Conservation (phyloP, 2,113 vertebrate genomes). For the Polyodon spathula region DNA sequence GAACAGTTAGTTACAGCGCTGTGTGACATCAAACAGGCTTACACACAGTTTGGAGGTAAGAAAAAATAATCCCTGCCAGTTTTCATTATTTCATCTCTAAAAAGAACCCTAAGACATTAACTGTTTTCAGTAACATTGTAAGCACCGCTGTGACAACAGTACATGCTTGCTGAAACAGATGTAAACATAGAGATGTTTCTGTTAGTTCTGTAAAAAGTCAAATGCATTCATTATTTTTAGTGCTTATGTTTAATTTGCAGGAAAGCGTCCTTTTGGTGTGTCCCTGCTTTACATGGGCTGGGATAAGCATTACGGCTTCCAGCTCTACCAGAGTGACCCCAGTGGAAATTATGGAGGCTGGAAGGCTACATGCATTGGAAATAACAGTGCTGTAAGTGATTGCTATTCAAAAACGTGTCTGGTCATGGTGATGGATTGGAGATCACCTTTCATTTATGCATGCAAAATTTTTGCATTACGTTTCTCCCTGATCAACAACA, state of each 20-base stretch:
- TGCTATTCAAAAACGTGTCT: no score
- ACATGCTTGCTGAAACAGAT: no score
- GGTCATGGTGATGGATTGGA: no score
- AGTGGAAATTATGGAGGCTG: conserved; percentile 97
- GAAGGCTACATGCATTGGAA: conserved; percentile 97
- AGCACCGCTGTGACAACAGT: background rate
- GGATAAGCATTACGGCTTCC: conserved; percentile 98
- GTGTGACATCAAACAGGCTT: conserved; percentile 96
- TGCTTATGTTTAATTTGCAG: conserved; percentile 43
- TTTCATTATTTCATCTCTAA: background rate
- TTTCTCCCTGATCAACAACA: no score
- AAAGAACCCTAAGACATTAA: background rate
- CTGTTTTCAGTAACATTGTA: conserved; percentile 30
- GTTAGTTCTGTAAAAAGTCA: background rate
- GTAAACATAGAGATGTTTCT: no score
- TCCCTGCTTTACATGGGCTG: conserved; percentile 96
- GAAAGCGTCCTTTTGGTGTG: conserved; percentile 93
- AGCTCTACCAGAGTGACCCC: conserved; percentile 95
- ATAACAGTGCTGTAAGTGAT: conserved; percentile 90
- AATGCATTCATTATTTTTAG: conserved; percentile 22
- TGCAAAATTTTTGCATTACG: no score
- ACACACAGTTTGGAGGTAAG: conserved; percentile 95
- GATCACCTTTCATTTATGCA: no score
- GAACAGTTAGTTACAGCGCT: conserved; percentile 91
- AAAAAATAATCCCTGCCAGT: conserved; percentile 17